Conservation (phyloP, 2,113 vertebrate genomes). For the Apteryx mantelli region DNA sequence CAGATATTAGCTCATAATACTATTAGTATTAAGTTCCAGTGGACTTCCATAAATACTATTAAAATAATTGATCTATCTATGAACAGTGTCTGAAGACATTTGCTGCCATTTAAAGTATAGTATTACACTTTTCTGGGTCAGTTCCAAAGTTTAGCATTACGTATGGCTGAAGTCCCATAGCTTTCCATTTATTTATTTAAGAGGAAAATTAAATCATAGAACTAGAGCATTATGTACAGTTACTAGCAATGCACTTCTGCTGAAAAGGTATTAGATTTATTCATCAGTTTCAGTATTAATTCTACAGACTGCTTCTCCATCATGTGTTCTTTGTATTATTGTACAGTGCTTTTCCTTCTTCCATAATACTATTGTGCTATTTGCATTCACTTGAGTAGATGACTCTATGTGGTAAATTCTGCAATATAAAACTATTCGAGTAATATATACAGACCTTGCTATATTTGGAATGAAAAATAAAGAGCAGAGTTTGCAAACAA, state of each 20-base stretch:
- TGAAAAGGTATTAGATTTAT: neutral
- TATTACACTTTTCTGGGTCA: conserved; percentile 21
- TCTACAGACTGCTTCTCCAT: neutral
- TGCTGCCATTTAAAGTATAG: neutral
- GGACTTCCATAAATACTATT: neutral
- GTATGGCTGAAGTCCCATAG: neutral
- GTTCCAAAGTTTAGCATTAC: neutral
- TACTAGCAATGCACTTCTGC: conserved; percentile 4
- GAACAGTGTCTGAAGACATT: neutral
- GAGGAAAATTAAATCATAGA: conserved; percentile 4
- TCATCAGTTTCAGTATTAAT: neutral
- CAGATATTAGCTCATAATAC: neutral
- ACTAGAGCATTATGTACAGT: neutral
- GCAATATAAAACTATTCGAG: neutral
- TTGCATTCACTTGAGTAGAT: neutral
- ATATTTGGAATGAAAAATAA: conserved; percentile 18
- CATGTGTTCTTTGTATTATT: conserved; percentile 5
- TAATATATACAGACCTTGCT: neutral
- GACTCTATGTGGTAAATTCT: neutral
- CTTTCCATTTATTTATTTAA: conserved; percentile 40
- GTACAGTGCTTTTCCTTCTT: neutral
- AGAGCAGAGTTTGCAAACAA: conserved; percentile 46
- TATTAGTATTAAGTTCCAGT: neutral
- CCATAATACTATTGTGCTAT: neutral
- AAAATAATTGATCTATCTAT: neutral